phyloP scores from a whole-genome alignment of 2,888 invertebrate species.

The Calameuta filiformis region DNA sequence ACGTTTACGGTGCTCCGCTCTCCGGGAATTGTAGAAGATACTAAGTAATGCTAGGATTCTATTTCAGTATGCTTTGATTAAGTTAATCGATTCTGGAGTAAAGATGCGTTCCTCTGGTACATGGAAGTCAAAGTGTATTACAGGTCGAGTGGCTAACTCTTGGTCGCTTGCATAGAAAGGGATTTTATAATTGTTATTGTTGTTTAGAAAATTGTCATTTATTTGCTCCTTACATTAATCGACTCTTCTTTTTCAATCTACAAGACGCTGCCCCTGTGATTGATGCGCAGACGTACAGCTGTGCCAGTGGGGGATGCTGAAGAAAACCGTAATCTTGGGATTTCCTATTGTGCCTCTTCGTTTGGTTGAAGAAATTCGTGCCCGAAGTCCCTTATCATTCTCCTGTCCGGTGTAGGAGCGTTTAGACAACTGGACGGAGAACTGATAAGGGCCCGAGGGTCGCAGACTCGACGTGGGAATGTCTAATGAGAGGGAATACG shows the following conservation, averaged over 20 bases:
- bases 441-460: slow-evolving; percentile 96
- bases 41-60: neutral
- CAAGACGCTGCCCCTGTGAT: neutral
- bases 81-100: neutral
- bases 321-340: neutral
- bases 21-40: neutral
- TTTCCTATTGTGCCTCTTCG: neutral
- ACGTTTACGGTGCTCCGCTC: neutral
- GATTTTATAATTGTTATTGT: neutral
- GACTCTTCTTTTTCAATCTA: neutral
- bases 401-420: slow-evolving; percentile 83
- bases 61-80: neutral
- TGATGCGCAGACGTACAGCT: neutral
- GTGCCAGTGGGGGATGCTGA: neutral
- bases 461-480: slow-evolving; percentile 65
- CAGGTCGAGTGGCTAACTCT: neutral
- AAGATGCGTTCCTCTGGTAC: neutral
- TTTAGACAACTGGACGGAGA: slow-evolving; percentile 94
- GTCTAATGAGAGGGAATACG: neutral
- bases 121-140: neutral
- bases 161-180: neutral
- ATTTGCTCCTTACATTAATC: neutral
- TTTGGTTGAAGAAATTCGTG: slow-evolving; percentile 39
- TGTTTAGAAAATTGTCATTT: neutral
- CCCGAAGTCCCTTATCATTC: slow-evolving; percentile 89